Base-by-base conservation (phyloP, 2,888 invertebrate species). In the Rhagonycha fulva region DNA sequence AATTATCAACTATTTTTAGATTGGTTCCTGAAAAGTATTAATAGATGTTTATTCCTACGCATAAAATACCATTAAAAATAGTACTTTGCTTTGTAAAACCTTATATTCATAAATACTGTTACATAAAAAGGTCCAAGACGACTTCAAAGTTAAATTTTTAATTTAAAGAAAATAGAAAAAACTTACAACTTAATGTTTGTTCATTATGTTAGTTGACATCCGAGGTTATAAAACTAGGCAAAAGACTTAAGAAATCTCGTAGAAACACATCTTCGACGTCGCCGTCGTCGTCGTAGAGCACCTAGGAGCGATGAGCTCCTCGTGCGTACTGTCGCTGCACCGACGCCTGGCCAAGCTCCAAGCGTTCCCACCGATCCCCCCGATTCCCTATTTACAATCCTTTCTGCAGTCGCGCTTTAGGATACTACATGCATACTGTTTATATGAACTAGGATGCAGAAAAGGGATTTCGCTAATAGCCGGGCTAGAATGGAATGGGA, bases 301-400 rank as follows among this genome's bases (percentile, higher is more conserved):
- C 78, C 82, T 76, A 78, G 81, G 81, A 82, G 82, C 84, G 76
- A 77, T 80, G 81, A 84, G 84, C 85, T 85, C 84, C 86, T 85
- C 85, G 85, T 85, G 86, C 84, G 83, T 83, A 87, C 87, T 87
- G 86, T 81, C 84, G 86, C 84, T 86, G 85, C 84, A 86, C 82
- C 84, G 85, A 79, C 84, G 86, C 84, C 86, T 85, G 86, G 86
- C 86, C 84, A 82, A 83, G 81, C 83, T 85, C 86, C 85, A 85
- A 83, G 81, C 82, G 82, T 82, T 82, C 82, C 83, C 83, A 78
- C 81, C 79, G 74, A 70, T 70, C 78, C 80, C 79, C 81, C 72
- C 77, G 70, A 14, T 73, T 75, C 75, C 74, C 69, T 71, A 75
- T 73, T 75, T 72, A 70, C 72, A 70, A 74, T 77, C 80, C 77